Evolutionary conservation across 2,888 invertebrate species (phyloP), one percentile per base, ranked within the genome.

Genomic region (Heliconius charithonia): DNA sequence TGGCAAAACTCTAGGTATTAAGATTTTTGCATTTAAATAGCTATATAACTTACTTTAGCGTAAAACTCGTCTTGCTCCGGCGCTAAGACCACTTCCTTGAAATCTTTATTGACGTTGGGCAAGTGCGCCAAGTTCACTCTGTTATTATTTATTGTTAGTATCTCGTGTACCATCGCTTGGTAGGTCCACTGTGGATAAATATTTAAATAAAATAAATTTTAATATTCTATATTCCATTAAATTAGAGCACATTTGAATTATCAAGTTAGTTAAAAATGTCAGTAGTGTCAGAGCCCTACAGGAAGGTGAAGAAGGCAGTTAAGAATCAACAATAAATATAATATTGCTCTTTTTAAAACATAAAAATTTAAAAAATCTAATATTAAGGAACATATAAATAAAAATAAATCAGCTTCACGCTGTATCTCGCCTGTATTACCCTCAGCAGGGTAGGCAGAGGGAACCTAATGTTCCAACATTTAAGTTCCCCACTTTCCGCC

Each of bases 161-260:
- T 92, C 92, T 99, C 99, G 92, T 99, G 99, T 16, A 99, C 99
- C 99, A 99, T 99, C 3, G 99, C 99, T 92, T 99, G 99, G 93
- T 99, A 99, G 0, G 99, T 99, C 99, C 99, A 99, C 96, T 99
- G 96, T 1, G 85, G 86, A 25, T 81, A 78, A 82, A 2, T n/a
- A 22, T n/a, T 32, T 3, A 27, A 19, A 59, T 56, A n/a, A 45
- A 51, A 51, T 37, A 45, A 51, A 51, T 9, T 19, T 7, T 0
- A 51, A 51, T 51, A 22, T 51, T 51, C 0, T 51, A 9, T 22
- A 51, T 19, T 51, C 7, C 2, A 51, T 22, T 51, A 51, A 16
- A 19, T 51, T 45, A 16, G 16, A 45, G 45, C 45, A 45, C 16
- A 45, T 19, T 51, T 51, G 19, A 51, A 51, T 51, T 19, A 19